Evolutionary conservation across 1,140 invertebrate species (phyloP).

Genomic region (Streblospio benedicti): DNA sequence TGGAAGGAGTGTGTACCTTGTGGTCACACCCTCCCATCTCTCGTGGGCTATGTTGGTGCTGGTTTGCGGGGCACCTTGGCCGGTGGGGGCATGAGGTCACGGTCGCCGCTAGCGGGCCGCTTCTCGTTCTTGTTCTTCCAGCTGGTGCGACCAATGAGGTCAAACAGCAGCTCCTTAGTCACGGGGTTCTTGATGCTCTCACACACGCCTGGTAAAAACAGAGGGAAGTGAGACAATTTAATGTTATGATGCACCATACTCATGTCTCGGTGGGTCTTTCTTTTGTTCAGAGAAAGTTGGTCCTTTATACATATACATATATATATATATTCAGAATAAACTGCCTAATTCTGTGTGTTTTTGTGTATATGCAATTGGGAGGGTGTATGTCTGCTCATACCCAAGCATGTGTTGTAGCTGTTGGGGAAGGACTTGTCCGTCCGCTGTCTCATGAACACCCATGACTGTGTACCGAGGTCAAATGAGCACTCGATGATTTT

Average conservation of each 20-base stretch:
- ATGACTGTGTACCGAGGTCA: slow-evolving; percentile 54
- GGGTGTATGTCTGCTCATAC: slow-evolving; percentile 48
- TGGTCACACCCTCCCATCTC: too few relatives aligned
- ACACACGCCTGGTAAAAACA: slow-evolving; percentile 45
- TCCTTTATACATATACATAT: neutral
- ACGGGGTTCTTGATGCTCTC: slow-evolving; percentile 64
- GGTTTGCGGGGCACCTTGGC: slow-evolving; percentile 6
- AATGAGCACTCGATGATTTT: slow-evolving; percentile 94
- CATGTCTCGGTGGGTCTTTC: too few relatives aligned
- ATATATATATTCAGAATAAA: neutral
- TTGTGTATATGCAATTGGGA: neutral
- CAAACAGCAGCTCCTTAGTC: slow-evolving; percentile 67
- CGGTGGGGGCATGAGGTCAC: slow-evolving; percentile 4
- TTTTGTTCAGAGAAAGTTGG: too few relatives aligned
- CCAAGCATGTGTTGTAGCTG: slow-evolving; percentile 66
- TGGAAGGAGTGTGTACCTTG: too few relatives aligned
- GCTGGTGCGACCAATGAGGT: slow-evolving; percentile 54
- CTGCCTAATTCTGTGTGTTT: neutral
- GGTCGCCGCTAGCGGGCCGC: neutral
- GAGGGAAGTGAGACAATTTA: slow-evolving; percentile 8
- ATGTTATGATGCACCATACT: too few relatives aligned
- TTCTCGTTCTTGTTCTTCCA: neutral
- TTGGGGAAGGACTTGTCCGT: slow-evolving; percentile 97
- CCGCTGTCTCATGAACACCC: slow-evolving; percentile 92
- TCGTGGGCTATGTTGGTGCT: too few relatives aligned